Evolutionary conservation across 1,140 invertebrate genomes (phyloP).

Genomic region (Kradibia gibbosae): DNA sequence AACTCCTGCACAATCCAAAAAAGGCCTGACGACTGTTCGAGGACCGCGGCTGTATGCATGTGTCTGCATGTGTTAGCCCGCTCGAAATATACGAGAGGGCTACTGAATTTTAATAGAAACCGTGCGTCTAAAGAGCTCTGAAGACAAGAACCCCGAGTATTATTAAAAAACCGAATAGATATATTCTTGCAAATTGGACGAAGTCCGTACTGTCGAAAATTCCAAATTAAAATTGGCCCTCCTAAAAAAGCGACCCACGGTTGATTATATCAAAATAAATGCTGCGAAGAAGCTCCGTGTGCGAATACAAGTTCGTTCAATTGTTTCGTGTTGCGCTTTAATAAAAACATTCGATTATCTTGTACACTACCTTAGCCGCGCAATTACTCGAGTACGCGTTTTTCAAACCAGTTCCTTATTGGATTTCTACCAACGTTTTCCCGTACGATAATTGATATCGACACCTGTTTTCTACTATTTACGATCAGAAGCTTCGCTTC

Average conservation of each 20-base stretch:
- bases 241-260: background rate
- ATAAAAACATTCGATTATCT: constrained; percentile 18
- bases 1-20: constrained; percentile 37
- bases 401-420: background rate
- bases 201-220: constrained; percentile 1
- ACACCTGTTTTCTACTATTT: no score
- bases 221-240: constrained; percentile 26
- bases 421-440: no score
- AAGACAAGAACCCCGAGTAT: constrained; percentile 9
- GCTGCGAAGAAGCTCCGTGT: background rate
- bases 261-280: constrained; percentile 29
- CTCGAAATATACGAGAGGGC: constrained; percentile 43
- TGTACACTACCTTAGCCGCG: background rate
- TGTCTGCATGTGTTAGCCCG: background rate
- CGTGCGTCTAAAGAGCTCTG: background rate
- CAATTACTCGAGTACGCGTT: background rate
- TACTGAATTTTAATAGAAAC: constrained; percentile 50
- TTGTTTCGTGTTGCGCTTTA: background rate
- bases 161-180: constrained; percentile 45
- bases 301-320: no score
- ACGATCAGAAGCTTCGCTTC: no score
- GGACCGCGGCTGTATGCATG: background rate
- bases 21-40: constrained; percentile 31
- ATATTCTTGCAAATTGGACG: constrained; percentile 47
- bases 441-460: no score